Evolutionary conservation across 92 coral and sea anemone species (phyloP), one percentile per base, ranked within the genome.

Genomic region (Porites lobata): DNA sequence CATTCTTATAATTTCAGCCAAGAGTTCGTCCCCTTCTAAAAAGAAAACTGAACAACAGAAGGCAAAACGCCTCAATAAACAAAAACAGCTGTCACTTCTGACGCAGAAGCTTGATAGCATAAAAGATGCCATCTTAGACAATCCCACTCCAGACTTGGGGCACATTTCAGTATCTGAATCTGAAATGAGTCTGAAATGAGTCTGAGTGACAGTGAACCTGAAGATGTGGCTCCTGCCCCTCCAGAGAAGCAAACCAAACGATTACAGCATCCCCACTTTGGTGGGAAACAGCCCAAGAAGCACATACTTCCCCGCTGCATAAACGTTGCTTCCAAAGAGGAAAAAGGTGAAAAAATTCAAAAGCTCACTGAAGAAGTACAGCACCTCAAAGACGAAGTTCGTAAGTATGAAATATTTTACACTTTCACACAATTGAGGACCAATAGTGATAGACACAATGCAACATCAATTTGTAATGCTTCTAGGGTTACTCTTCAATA

Each of bases 241-340:
- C 59, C 19, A 14, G 26, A 14, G 4, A 18, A 4, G 9, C 5
- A 80, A n/a, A n/a, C 47, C 5, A 47, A 56, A 9, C 21, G 9
- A 32, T 84, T 73, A 72, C 81, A 84, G 22, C 85, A 86, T 22
- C 90, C 90, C 50, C 76, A 78, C 61, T 86, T 77, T 53, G 90
- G 85, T 24, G 90, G 85, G 61, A 86, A 86, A 56, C 50, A 65
- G 15, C 90, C 84, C 51, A 86, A 86, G 29, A 54, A 38, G 22
- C 78, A 6, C 1, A 6, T 78, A 77, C 83, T 85, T 32, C 85
- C 22, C 0, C 24, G 63, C 20, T 87, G 86, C 50, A 22, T 80
- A 12, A 87, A 87, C 51, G 66, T 62, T 11, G 50, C 17, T 1
- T 87, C 86, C 74, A 87, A 80, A 72, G 81, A 87, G 64, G 81